A percentile compares a stretch with the other conserved stretches of the same genome.
Conservation (phyloP, 2,797 vertebrate species). For the Numenius phaeopus region DNA sequence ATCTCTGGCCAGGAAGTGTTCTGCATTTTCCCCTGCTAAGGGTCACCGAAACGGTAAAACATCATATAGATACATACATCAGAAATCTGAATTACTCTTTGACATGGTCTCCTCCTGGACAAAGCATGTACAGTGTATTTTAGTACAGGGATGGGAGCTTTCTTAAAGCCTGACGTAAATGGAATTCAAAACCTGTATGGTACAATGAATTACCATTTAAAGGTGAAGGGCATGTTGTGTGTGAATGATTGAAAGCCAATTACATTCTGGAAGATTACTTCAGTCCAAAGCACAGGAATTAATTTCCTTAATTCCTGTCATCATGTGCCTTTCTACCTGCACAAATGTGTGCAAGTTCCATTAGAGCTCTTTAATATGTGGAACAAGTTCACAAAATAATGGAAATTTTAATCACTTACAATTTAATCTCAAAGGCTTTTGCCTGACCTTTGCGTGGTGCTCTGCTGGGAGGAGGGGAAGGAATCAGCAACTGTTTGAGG, state of each 20-base stretch:
- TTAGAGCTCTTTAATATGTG: conserved; percentile 57
- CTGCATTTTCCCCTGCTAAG: neutral
- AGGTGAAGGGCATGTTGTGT: conserved; percentile 47
- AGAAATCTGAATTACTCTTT: neutral
- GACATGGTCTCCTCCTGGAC: fast-evolving
- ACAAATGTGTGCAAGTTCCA: conserved; percentile 51
- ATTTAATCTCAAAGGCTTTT: conserved; percentile 70
- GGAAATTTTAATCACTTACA: conserved; percentile 71
- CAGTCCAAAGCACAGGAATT: conserved; percentile 62
- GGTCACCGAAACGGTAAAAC: neutral
- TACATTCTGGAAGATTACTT: conserved; percentile 67
- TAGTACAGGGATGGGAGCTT: neutral
- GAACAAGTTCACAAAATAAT: conserved; percentile 71
- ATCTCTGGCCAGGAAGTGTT: neutral
- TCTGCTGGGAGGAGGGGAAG: neutral
- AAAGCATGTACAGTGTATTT: neutral
- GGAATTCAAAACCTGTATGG: neutral
- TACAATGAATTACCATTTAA: conserved; percentile 60
- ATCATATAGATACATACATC: neutral
- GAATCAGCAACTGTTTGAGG: neutral
- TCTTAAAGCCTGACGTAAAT: neutral
- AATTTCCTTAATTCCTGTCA: conserved; percentile 70
- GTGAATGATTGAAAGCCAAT: conserved; percentile 63
- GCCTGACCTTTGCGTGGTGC: conserved; percentile 19
- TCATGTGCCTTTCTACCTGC: conserved; percentile 59